Evolutionary conservation across 1,140 invertebrate genomes (phyloP), one percentile per base, ranked within the genome.

Genomic region (Lethrus apterus): DNA sequence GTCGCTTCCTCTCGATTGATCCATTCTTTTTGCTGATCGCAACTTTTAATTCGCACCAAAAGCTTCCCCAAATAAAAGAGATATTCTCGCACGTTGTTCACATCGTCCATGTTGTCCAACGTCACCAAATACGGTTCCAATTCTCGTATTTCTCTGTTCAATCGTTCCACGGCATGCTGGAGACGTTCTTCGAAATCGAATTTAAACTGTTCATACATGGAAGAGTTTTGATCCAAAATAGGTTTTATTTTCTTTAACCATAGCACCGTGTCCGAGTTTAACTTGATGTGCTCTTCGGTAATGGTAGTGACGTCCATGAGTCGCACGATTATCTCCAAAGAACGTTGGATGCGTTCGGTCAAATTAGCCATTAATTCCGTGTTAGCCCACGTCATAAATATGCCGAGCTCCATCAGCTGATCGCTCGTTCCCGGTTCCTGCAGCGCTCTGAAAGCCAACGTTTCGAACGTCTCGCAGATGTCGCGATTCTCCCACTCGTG

Each of bases 1-100:
- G 91, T 74, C 7, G 69, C 69, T 74, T 95, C 90, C 73, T 94
- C 90, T 56, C 83, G 80, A 68, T 93, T 93, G 29, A 94, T 89
- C 89, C 88, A 93, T 3, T 71, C 59, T 15, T 89, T 80, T 54
- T 81, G 72, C 50, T 81, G 75, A 52, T 84, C 75, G 50, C 86
- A 81, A 36, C 80, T 77, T 52, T 78, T 73, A n/a, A 94, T 67
- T 55, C 81, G 73, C 50, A 81, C 79, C 35, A 86, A 76, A 42
- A 91, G 77, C 56, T 79, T 79, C 36, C 81, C 73, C 24, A 92
- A 75, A 58, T 86, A 65, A 61, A 80, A 74, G 42, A 84, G 71
- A 60, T 83, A 84, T 44, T 79, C 73, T 8, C 73, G 66, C 18
- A 81, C 77, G 41, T 78, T 74, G 18, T 74, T 67, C 1, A 74